A percentile compares a stretch with the other conserved stretches of the same genome.
These are phyloP conservation scores for Notamacropus eugenii DNA, from an alignment of 2,797 vertebrate genomes.

Conservation along the genomic window DNA sequence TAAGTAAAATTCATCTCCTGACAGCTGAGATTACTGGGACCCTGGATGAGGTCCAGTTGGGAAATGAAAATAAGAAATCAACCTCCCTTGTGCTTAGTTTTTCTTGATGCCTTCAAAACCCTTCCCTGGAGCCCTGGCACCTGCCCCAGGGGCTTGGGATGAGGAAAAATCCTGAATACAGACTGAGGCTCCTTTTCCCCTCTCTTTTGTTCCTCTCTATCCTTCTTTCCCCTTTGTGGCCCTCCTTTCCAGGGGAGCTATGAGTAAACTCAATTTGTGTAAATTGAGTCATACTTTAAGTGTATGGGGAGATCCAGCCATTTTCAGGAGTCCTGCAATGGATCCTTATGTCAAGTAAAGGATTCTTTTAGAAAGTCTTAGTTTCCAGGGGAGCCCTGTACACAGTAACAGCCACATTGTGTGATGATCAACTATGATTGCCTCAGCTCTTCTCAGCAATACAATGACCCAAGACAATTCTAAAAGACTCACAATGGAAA, in stretches of 20 bases:
- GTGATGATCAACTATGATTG: not conserved
- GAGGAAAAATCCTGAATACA: not conserved
- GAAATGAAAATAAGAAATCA: not conserved
- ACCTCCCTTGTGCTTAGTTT: not conserved
- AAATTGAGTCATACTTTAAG: not conserved
- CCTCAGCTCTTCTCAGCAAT: not conserved
- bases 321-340: not conserved
- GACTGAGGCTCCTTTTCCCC: not conserved
- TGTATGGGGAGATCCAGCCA: not conserved
- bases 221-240: not conserved
- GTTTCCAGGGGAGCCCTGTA: not conserved
- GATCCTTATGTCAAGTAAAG: not conserved
- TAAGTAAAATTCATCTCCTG: constrained; percentile 19
- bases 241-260: not conserved
- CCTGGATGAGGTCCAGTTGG: not conserved
- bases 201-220: not conserved
- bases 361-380: not conserved
- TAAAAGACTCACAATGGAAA: not conserved
- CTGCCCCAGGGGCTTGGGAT: not conserved
- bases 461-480: not conserved
- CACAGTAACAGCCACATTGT: not conserved
- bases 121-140: not conserved
- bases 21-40: constrained; percentile 30
- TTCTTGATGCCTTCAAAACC: not conserved
- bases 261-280: not conserved